These are phyloP conservation scores for Myxocyprinus asiaticus DNA, from an alignment of 2,113 vertebrate genomes.

Conservation along the genomic window DNA sequence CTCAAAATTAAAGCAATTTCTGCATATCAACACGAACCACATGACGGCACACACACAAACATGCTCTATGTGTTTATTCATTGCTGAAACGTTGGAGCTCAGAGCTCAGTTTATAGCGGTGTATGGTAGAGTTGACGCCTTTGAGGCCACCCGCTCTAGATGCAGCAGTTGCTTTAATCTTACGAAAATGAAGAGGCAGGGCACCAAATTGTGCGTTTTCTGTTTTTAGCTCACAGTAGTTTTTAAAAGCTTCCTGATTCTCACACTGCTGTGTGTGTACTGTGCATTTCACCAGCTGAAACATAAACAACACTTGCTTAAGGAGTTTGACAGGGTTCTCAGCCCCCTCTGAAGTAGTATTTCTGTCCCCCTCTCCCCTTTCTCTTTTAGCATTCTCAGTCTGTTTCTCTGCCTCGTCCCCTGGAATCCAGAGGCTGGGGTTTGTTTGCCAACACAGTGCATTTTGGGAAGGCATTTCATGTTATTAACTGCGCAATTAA, in stretches of 20 bases:
- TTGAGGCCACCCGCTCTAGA: neutral
- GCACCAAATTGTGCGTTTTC: slow-evolving; percentile 5
- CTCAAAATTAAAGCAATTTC: slow-evolving; percentile 33
- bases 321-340: slow-evolving; percentile 23
- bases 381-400: neutral
- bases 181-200: slow-evolving; percentile 35
- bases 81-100: neutral
- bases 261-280: neutral
- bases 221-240: slow-evolving; percentile 34
- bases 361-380: neutral
- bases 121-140: neutral
- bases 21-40: slow-evolving; percentile 4
- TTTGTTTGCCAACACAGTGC: slow-evolving; percentile 5
- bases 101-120: slow-evolving; percentile 12
- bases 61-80: slow-evolving; percentile 18
- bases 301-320: slow-evolving; percentile 25
- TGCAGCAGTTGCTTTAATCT: slow-evolving; percentile 43
- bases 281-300: neutral
- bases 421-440: too few species aligned
- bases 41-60: slow-evolving; percentile 23
- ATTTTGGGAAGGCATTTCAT: slow-evolving; percentile 31
- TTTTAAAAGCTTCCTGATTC: slow-evolving; percentile 13
- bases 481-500: slow-evolving; percentile 55
- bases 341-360: neutral
- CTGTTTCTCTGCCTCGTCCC: neutral